Percentiles rank a stretch among this genome's conserved stretches.
Evolutionary conservation across 2,113 vertebrate species (phyloP).

Genomic region (Furnarius figulus): DNA sequence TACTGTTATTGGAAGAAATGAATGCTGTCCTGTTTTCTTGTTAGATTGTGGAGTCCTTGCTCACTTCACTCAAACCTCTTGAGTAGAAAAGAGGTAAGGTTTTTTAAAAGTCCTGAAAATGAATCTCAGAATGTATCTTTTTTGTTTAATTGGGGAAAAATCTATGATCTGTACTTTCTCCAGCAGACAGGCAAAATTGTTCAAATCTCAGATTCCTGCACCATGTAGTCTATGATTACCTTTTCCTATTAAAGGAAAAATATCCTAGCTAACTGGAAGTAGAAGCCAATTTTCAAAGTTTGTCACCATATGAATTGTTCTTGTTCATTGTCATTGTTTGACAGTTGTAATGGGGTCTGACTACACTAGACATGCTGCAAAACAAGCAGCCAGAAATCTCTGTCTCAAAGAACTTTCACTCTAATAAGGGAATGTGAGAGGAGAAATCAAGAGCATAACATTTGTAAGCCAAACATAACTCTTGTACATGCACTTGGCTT

Average conservation of each 20-base stretch:
- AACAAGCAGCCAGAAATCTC: not conserved
- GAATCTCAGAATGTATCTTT: not conserved
- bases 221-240: fast-evolving
- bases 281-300: not conserved
- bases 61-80: not conserved
- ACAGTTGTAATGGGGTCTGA: not conserved
- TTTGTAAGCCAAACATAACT: not conserved
- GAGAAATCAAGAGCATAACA: not conserved
- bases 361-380: not conserved
- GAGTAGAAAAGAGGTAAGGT: not conserved
- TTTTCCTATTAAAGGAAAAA: not conserved
- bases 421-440: not conserved
- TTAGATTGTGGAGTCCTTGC: not conserved
- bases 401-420: not conserved
- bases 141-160: not conserved
- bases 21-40: not conserved
- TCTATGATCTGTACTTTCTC: not conserved
- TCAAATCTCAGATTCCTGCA: not conserved
- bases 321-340: not conserved
- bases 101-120: not conserved
- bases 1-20: not conserved
- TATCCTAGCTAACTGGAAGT: not conserved
- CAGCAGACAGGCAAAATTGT: not conserved
- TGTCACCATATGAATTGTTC: not conserved
- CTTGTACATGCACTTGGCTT: not conserved